Conservation (phyloP, 2,888 invertebrate genomes). For the Caenorhabditis sp. region DNA sequence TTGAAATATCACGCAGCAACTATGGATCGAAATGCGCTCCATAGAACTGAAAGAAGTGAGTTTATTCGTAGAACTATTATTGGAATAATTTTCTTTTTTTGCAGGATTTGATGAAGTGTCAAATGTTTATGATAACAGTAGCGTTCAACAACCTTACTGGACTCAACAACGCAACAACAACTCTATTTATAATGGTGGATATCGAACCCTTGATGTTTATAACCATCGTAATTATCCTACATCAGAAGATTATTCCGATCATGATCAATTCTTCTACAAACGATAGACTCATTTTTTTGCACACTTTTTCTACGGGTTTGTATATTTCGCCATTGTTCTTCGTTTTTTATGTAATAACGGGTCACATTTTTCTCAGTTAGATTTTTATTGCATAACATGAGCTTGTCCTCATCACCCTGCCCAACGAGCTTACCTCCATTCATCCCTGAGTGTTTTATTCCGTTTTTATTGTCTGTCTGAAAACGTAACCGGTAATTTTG, state of each 20-base stretch:
- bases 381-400: conserved; percentile 6
- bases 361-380: conserved; percentile 23
- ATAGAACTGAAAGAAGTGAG: conserved; percentile 37
- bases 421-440: background rate
- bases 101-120: conserved; percentile 47
- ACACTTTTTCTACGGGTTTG: conserved; percentile 13
- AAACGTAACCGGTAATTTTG: background rate
- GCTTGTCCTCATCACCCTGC: conserved; percentile 3
- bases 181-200: conserved; percentile 43
- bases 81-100: conserved; percentile 8
- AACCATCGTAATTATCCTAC: conserved; percentile 38
- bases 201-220: conserved; percentile 45
- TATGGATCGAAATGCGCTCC: conserved; percentile 37
- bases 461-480: too few species aligned
- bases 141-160: conserved; percentile 39
- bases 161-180: conserved; percentile 39
- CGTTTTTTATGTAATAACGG: conserved; percentile 13
- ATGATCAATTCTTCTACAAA: conserved; percentile 36
- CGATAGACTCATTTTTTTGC: conserved; percentile 14
- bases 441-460: too few species aligned
- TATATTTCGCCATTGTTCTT: conserved; percentile 3
- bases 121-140: conserved; percentile 47
- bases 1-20: conserved; percentile 43
- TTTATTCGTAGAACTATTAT: background rate
- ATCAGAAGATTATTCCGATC: conserved; percentile 41